A percentile compares a stretch with the other conserved stretches of the same genome.
phyloP scores from a whole-genome alignment of 2,797 vertebrate genomes.

The Sarcophilus harrisii region DNA sequence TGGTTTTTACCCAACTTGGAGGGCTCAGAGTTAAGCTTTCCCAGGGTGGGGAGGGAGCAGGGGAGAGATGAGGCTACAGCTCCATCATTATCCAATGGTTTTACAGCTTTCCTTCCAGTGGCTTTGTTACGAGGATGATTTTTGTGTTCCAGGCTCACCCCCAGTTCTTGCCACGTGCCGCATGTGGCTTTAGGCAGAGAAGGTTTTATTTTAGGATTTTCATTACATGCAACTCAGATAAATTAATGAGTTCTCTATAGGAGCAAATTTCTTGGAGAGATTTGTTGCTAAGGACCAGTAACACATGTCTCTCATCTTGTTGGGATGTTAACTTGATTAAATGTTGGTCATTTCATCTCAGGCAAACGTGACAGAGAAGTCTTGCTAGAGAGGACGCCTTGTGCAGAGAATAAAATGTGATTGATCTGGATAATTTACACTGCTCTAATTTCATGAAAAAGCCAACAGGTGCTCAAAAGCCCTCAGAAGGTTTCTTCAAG shows the following conservation, averaged over 20 bases:
- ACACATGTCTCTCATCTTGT: conserved; percentile 69
- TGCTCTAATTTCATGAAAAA: conserved; percentile 24
- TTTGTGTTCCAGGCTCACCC: background rate
- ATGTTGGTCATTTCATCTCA: conserved; percentile 65
- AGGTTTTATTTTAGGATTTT: conserved; percentile 72
- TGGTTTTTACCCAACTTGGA: background rate
- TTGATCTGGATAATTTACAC: conserved; percentile 13
- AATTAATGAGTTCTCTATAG: conserved; percentile 79
- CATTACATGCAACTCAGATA: conserved; percentile 68
- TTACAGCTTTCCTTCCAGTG: background rate
- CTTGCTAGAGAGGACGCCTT: conserved; percentile 62
- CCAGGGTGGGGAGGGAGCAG: too few species aligned
- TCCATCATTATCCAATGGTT: background rate
- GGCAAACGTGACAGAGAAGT: conserved; percentile 54
- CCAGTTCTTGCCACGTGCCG: conserved; percentile 57
- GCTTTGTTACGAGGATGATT: background rate
- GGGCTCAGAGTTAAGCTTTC: background rate
- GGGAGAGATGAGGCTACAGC: background rate
- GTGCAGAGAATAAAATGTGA: conserved; percentile 12
- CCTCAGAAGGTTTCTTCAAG: background rate
- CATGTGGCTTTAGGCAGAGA: conserved; percentile 53
- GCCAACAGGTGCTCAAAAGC: background rate
- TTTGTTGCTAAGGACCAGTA: conserved; percentile 76
- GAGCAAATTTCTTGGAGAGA: conserved; percentile 74
- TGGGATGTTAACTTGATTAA: conserved; percentile 80